Evolutionary conservation across 2,113 vertebrate genomes (phyloP), one percentile per base, ranked within the genome.

Genomic region (Tychaedon coryphoeus): DNA sequence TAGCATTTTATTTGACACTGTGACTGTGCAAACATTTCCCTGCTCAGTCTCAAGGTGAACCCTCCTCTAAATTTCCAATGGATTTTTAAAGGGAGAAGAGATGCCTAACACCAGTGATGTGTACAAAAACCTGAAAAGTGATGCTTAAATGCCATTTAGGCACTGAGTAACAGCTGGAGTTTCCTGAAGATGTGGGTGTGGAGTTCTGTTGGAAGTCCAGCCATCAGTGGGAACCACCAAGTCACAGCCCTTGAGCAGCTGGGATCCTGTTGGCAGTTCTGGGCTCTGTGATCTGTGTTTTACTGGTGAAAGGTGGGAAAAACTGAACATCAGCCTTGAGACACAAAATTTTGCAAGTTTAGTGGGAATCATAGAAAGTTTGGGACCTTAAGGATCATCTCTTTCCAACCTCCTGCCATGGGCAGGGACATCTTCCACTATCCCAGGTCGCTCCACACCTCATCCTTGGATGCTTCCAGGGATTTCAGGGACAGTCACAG

Each of bases 221-320:
- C 5, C 26, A 26, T 3, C 6, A 19, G 0, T 11, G n/a, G 79
- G 42, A 72, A 12, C 23, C 47, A 29, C 29, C 0, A 0, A 67
- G 72, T 77, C 29, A 65, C 64, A 70, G 61, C 2, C 3, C 61
- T 36, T 6, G 51, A 15, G 72, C 43, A 76, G 31, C 71, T 31
- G 31, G 43, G 71, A 57, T 24, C 25, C 71, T 51, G 26, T 1
- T 28, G 43, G 82, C 40, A 60, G 58, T 62, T 31, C 62, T 78
- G 93, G 78, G 15, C 54, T 70, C 62, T 78, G 57, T 6, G 62
- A 74, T 76, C 61, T 78, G 53, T 6, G 62, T 78, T 76, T n/a
- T 36, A 14, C 33, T 34, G 58, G 38, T 29, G 33, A 57, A 43
- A 54, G 19, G 45, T 4, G 24, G 65, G 56, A 43, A 57, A 80